These are phyloP conservation scores for Colinus virginianus DNA, from an alignment of 2,113 vertebrate genomes.

Conservation along the genomic window DNA sequence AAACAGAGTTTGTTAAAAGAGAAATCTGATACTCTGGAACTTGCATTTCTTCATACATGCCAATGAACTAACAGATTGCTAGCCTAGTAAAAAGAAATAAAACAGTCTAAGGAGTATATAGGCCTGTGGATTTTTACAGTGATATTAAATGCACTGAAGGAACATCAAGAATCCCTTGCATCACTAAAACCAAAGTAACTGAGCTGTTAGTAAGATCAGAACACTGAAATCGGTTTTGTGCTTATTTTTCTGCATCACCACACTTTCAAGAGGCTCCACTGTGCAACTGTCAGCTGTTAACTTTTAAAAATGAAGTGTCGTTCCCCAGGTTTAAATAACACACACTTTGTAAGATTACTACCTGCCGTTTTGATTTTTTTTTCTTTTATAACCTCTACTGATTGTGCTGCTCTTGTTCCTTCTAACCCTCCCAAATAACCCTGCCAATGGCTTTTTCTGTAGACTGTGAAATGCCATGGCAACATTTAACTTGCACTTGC, in stretches of 20 bases:
- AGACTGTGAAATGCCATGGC: not conserved
- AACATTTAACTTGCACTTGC: not conserved
- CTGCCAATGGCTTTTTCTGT: not conserved
- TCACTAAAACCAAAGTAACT: not conserved
- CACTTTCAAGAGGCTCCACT: not conserved
- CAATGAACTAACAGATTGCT: not conserved
- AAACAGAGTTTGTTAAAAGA: not conserved
- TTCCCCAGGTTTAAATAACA: not conserved
- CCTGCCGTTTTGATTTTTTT: conserved; percentile 8
- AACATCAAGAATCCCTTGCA: not conserved
- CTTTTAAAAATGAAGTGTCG: not conserved
- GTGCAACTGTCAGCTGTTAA: not conserved
- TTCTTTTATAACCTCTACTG: conserved; percentile 18
- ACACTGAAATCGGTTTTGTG: not conserved
- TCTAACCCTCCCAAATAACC: not conserved
- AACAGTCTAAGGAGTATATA: not conserved
- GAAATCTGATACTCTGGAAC: not conserved
- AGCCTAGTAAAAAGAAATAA: not conserved
- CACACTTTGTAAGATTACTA: not conserved
- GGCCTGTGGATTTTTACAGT: not conserved
- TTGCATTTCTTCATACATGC: not conserved
- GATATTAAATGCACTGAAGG: not conserved
- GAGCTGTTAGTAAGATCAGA: not conserved
- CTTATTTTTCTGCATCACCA: not conserved
- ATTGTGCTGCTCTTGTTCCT: conserved; percentile 8